Evolutionary conservation across 2,113 vertebrate genomes (phyloP).

Genomic region (Phylloscopus trochiloides): DNA sequence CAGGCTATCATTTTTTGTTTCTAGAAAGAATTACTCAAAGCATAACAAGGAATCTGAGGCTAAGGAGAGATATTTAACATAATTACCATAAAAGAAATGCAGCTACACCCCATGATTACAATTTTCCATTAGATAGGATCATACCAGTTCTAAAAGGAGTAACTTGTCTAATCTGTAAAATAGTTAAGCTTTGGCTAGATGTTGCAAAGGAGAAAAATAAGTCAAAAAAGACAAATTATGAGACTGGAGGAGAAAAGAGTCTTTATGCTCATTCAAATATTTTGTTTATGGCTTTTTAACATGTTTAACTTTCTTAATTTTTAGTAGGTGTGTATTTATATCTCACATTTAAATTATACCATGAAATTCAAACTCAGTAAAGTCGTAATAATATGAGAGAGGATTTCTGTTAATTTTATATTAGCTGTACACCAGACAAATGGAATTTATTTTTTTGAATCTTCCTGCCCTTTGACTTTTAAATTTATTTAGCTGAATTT

Average conservation of each 20-base stretch:
- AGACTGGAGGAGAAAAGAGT: background rate
- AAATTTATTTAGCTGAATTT: background rate
- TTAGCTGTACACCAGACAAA: background rate
- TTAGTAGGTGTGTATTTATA: background rate
- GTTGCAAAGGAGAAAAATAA: background rate
- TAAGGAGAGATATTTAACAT: background rate
- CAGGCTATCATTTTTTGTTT: background rate
- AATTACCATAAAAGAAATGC: background rate
- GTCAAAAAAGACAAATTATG: background rate
- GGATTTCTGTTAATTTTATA: background rate
- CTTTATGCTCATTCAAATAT: background rate
- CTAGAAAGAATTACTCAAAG: background rate
- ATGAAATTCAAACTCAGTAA: background rate
- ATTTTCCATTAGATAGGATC: background rate
- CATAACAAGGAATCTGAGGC: background rate
- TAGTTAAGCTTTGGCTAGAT: background rate
- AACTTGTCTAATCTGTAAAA: background rate
- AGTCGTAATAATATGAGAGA: background rate
- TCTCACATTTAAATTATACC: background rate
- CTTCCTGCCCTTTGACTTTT: background rate
- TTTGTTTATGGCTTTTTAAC: background rate
- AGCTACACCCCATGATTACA: accelerated
- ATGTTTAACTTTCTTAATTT: background rate
- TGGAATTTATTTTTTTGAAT: background rate
- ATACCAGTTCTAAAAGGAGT: background rate